These are phyloP conservation scores for Polypterus bichir DNA, from an alignment of 2,113 vertebrate species.

Conservation along the genomic window DNA sequence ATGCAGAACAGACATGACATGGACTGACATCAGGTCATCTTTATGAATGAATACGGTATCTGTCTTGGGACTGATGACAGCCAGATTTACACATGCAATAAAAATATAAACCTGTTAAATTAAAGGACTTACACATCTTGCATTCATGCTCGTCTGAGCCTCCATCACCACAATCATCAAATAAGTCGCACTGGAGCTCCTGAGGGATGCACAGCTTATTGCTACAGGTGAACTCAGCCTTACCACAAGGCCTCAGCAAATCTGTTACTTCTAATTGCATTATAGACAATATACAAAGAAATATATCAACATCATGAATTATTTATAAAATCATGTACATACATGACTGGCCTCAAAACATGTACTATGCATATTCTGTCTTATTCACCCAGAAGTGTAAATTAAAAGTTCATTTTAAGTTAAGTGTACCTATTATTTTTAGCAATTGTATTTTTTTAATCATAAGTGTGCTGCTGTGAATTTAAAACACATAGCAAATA, in stretches of 20 bases:
- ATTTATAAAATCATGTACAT: background rate
- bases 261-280: conserved; percentile 48
- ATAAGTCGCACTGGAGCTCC: conserved; percentile 79
- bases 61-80: background rate
- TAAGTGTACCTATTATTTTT: too few species aligned
- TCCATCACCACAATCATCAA: conserved; percentile 85
- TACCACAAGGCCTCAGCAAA: conserved; percentile 74
- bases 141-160: conserved; percentile 85
- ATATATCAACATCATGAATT: conserved; percentile 13
- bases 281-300: conserved; percentile 17
- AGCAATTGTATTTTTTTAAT: too few species aligned
- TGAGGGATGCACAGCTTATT: conserved; percentile 73
- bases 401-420: too few species aligned
- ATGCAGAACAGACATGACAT: too few species aligned
- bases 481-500: too few species aligned
- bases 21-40: too few species aligned
- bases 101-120: conserved; percentile 6
- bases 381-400: too few species aligned
- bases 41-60: too few species aligned
- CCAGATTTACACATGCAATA: background rate
- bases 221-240: conserved; percentile 80
- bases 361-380: too few species aligned
- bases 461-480: too few species aligned
- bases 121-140: conserved; percentile 63
- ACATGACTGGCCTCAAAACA: background rate